phyloP scores from a whole-genome alignment of 2,113 vertebrate species.

The Bos javanicus region DNA sequence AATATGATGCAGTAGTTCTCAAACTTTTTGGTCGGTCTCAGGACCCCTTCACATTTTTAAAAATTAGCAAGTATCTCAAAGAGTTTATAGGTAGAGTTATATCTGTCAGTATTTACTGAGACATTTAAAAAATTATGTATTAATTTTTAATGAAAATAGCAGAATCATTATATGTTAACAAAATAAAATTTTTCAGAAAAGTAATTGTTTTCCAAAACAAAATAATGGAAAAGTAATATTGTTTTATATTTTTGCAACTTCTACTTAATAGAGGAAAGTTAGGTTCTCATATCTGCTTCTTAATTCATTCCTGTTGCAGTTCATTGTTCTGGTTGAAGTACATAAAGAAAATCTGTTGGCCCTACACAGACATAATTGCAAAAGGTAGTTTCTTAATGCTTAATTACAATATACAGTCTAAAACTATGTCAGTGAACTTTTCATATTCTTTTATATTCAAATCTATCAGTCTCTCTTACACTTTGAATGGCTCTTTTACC shows the following conservation, averaged over 20 bases:
- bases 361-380: neutral
- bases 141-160: neutral
- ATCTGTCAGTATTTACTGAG: neutral
- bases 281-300: neutral
- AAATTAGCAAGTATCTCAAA: neutral
- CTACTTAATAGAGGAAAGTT: neutral
- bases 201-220: neutral
- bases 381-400: neutral
- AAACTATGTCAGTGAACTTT: neutral
- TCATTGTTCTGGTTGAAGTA: neutral
- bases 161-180: neutral
- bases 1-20: neutral
- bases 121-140: neutral
- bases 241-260: neutral
- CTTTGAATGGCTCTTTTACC: neutral
- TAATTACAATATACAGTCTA: neutral
- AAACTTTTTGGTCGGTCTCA: neutral
- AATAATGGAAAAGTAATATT: neutral
- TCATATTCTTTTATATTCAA: neutral
- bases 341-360: neutral
- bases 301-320: neutral
- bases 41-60: neutral
- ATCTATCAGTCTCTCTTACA: neutral
- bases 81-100: neutral
- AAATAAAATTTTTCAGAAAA: neutral